phyloP scores from a whole-genome alignment of 1,140 invertebrate genomes.

The Dinoponera quadriceps region DNA sequence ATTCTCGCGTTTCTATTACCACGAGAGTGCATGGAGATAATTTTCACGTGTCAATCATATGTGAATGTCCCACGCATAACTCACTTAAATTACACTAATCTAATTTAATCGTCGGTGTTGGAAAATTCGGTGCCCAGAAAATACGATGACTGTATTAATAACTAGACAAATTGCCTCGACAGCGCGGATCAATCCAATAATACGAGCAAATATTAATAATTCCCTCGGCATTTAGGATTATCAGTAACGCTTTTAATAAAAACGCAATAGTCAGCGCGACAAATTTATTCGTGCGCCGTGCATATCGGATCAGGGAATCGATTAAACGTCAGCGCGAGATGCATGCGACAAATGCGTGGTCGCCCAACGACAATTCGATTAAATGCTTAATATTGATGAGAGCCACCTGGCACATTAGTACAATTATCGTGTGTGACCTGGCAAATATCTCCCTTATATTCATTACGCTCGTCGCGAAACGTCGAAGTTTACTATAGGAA shows the following conservation, averaged over 20 bases:
- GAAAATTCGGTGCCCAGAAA: not conserved
- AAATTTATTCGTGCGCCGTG: constrained; percentile 47
- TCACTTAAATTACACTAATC: not conserved
- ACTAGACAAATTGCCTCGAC: not conserved
- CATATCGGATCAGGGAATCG: constrained; percentile 53
- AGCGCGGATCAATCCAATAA: constrained; percentile 1
- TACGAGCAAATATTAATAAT: constrained; percentile 1
- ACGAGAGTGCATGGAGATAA: not conserved
- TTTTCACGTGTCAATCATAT: not conserved
- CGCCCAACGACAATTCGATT: constrained; percentile 64
- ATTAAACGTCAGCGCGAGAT: constrained; percentile 62
- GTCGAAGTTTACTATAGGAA: not conserved
- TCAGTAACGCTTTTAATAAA: not conserved
- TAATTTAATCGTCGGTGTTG: not conserved
- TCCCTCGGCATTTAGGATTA: constrained; percentile 2
- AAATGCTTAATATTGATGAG: constrained; percentile 56
- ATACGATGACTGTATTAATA: not conserved
- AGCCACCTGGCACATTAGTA: constrained; percentile 55
- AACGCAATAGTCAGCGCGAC: constrained; percentile 3
- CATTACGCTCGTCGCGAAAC: not conserved
- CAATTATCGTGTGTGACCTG: constrained; percentile 55
- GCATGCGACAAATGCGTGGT: constrained; percentile 39
- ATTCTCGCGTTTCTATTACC: not conserved
- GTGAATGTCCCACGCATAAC: not conserved
- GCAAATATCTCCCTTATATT: constrained; percentile 21